These are phyloP conservation scores for Hyperoplus lanceolatus DNA, from an alignment of 2,797 vertebrate genomes.

Conservation along the genomic window DNA sequence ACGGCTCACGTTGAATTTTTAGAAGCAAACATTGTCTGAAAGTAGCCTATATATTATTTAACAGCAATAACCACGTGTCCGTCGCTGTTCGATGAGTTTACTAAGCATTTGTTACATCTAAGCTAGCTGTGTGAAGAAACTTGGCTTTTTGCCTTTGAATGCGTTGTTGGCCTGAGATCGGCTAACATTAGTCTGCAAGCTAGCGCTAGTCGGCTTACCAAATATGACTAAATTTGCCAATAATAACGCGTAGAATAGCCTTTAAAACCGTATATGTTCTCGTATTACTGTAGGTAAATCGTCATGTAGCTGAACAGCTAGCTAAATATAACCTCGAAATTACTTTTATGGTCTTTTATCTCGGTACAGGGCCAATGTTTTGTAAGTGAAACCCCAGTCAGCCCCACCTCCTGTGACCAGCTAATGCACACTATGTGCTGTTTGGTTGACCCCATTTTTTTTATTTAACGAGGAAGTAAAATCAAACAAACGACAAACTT, in stretches of 20 bases:
- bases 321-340: background rate
- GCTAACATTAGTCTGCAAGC: constrained; percentile 40
- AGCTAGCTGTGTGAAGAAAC: accelerated
- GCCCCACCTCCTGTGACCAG: background rate
- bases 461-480: background rate
- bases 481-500: background rate
- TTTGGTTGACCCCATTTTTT: background rate
- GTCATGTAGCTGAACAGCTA: background rate
- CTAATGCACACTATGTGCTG: background rate
- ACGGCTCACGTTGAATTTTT: background rate
- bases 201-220: constrained; percentile 4
- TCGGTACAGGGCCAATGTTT: background rate
- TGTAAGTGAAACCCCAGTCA: too few relatives aligned
- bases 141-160: constrained; percentile 4
- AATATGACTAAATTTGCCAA: too few relatives aligned
- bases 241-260: accelerated
- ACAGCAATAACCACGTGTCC: too few relatives aligned
- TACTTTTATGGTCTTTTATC: too few relatives aligned
- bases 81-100: accelerated
- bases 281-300: background rate
- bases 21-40: too few relatives aligned
- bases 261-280: background rate
- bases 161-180: constrained; percentile 8
- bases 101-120: accelerated
- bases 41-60: background rate